Percentiles rank a stretch among this genome's conserved stretches.
phyloP scores from a whole-genome alignment of 1,140 invertebrate genomes.

The Zaprionus ornatus region DNA sequence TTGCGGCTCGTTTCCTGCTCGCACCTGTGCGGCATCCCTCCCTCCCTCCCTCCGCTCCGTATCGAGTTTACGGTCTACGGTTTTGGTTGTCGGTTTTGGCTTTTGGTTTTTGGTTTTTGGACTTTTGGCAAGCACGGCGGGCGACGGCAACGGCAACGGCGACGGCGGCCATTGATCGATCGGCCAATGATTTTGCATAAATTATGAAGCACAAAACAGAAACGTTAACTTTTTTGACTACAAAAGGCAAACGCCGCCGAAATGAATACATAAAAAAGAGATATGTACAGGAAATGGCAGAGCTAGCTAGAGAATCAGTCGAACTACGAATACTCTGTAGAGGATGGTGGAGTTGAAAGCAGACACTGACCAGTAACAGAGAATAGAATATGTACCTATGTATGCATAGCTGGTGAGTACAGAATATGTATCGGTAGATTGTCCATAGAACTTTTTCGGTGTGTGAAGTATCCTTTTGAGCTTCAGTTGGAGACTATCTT shows the following conservation, averaged over 20 bases:
- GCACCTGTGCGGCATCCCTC: conserved; percentile 65
- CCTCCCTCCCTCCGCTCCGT: background rate
- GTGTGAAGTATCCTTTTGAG: no score
- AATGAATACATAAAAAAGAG: conserved; percentile 39
- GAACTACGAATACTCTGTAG: background rate
- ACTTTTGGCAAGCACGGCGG: conserved; percentile 49
- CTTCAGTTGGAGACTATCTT: no score
- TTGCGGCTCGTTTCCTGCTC: conserved; percentile 62
- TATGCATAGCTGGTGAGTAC: no score
- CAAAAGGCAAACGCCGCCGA: conserved; percentile 65
- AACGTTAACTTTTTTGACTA: conserved; percentile 53
- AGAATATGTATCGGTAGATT: background rate
- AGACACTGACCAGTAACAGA: no score
- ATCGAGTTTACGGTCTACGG: conserved; percentile 28
- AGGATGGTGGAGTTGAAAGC: background rate
- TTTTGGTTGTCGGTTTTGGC: conserved; percentile 18
- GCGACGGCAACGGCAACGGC: conserved; percentile 31
- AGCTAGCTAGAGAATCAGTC: background rate
- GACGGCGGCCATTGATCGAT: conserved; percentile 67
- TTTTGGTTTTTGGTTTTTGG: conserved; percentile 32
- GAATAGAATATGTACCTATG: no score
- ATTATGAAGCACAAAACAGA: conserved; percentile 58
- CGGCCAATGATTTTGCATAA: conserved; percentile 81
- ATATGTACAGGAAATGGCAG: conserved; percentile 29
- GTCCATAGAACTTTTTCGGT: no score